phyloP scores from a whole-genome alignment of 1,140 invertebrate genomes.

The Trichomalopsis sarcophagae region DNA sequence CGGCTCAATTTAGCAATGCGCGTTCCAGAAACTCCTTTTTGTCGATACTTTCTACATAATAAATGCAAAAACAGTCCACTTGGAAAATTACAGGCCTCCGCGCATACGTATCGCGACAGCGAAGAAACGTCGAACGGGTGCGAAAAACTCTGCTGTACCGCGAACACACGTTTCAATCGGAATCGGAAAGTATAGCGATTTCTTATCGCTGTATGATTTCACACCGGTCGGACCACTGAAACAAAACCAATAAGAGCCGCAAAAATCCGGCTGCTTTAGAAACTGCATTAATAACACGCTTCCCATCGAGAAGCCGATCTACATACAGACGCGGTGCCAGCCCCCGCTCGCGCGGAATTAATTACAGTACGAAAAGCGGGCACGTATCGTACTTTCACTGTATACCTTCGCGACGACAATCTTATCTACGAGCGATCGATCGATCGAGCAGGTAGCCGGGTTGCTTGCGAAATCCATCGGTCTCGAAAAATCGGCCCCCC shows the following conservation, averaged over 20 bases:
- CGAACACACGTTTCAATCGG: neutral
- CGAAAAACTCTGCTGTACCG: neutral
- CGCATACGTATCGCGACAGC: neutral
- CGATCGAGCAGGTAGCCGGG: neutral
- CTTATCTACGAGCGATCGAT: conserved; percentile 10
- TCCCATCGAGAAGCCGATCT: no score
- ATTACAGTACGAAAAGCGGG: conserved; percentile 1
- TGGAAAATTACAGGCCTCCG: neutral
- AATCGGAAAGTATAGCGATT: neutral
- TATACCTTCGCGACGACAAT: neutral
- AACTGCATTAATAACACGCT: neutral
- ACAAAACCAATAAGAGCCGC: no score
- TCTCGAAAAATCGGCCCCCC: neutral
- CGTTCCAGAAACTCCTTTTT: neutral
- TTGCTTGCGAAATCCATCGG: neutral
- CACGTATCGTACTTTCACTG: neutral
- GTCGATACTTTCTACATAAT: neutral
- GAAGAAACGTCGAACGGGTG: neutral
- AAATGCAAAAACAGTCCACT: neutral
- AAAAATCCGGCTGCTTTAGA: neutral
- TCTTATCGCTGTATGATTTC: neutral
- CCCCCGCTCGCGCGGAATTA: neutral
- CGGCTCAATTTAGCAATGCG: neutral
- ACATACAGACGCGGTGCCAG: neutral
- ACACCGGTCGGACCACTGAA: no score